Percentiles rank a stretch among this genome's conserved stretches.
These are phyloP conservation scores for Hybos culiciformis DNA, from an alignment of 2,888 invertebrate species.

Conservation along the genomic window DNA sequence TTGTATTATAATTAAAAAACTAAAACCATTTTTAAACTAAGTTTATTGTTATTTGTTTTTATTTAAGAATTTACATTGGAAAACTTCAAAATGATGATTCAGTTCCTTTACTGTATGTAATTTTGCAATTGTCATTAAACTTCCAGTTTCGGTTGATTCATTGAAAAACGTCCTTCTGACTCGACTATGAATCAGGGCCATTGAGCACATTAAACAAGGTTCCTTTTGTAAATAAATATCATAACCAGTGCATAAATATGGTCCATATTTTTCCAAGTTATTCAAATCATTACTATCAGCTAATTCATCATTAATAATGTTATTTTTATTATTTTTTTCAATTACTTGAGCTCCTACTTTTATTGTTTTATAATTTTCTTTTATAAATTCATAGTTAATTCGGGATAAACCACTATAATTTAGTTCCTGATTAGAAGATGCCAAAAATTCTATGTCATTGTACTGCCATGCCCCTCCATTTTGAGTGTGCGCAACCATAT, in stretches of 20 bases:
- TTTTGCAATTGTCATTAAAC: constrained; percentile 54
- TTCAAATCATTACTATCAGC: constrained; percentile 19
- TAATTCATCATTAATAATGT: background rate
- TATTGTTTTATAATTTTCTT: constrained; percentile 34
- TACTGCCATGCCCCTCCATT: constrained; percentile 58
- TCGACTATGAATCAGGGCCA: constrained; percentile 89
- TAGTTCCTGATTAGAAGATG: constrained; percentile 20
- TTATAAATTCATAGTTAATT: constrained; percentile 30
- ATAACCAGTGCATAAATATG: constrained; percentile 79
- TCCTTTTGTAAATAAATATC: constrained; percentile 70
- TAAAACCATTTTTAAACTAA: too few species aligned
- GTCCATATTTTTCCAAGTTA: constrained; percentile 37
- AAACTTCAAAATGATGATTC: constrained; percentile 89
- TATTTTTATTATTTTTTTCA: constrained; percentile 24
- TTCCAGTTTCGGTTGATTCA: constrained; percentile 45
- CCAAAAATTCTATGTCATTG: constrained; percentile 20
- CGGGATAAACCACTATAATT: constrained; percentile 36
- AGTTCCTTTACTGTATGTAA: constrained; percentile 64
- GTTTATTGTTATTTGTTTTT: too few species aligned
- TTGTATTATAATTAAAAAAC: too few species aligned
- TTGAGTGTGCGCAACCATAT: constrained; percentile 71
- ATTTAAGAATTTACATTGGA: constrained; percentile 32
- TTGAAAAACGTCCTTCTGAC: constrained; percentile 69
- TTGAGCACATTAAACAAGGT: constrained; percentile 90
- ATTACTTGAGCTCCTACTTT: constrained; percentile 39